These are phyloP conservation scores for Orchesellides sinensis DNA, from an alignment of 2,888 invertebrate species.

Conservation along the genomic window DNA sequence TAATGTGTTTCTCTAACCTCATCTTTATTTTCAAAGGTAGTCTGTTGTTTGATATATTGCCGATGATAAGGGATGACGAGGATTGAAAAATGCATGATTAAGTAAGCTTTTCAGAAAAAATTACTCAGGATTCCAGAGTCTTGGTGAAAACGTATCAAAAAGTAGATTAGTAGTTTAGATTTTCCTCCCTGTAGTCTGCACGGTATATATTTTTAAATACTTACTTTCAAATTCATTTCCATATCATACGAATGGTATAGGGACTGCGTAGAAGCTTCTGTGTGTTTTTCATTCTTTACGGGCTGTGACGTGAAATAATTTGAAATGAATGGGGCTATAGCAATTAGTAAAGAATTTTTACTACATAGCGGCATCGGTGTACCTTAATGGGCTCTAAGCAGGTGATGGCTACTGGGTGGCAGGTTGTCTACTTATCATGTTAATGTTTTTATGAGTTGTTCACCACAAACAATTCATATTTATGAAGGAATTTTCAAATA, in stretches of 20 bases:
- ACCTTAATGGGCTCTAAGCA: conserved; percentile 36
- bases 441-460: conserved; percentile 9
- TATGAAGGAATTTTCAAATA: too few relatives aligned
- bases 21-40: conserved; percentile 30
- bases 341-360: conserved; percentile 49
- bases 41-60: conserved; percentile 52
- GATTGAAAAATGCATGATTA: too few relatives aligned
- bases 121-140: too few relatives aligned
- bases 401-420: conserved; percentile 59
- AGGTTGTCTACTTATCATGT: conserved; percentile 19
- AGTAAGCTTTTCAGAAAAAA: too few relatives aligned
- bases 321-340: conserved; percentile 10
- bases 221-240: too few relatives aligned
- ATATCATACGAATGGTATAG: too few relatives aligned
- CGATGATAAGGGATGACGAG: conserved; percentile 44
- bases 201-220: too few relatives aligned
- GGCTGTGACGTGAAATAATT: neutral
- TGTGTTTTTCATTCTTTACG: neutral
- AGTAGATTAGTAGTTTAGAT: too few relatives aligned
- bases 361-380: conserved; percentile 29
- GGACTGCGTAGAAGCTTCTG: neutral
- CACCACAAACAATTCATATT: too few relatives aligned
- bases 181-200: too few relatives aligned
- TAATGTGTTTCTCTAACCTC: conserved; percentile 7
- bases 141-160: too few relatives aligned